A percentile compares a stretch with the other conserved stretches of the same genome.
Evolutionary conservation across 2,113 vertebrate genomes (phyloP).

Genomic region (Rhinoderma darwinii): DNA sequence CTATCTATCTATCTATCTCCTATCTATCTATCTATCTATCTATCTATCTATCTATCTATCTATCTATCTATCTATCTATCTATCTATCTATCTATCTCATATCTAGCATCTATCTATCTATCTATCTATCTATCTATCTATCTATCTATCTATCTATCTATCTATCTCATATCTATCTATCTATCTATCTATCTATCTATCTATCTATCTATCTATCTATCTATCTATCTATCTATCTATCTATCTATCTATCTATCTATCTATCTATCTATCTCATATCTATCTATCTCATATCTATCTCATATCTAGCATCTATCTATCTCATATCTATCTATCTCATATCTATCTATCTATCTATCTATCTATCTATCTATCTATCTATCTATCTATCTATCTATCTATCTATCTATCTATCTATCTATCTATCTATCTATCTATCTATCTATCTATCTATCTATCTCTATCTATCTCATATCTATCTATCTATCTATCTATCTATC

Average conservation of each 20-base stretch:
- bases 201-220: background rate
- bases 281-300: no score
- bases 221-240: background rate
- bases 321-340: constrained; percentile 18
- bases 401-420: background rate
- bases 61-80: no score
- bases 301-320: background rate
- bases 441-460: no score
- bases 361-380: constrained; percentile 9
- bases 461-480: no score
- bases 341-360: background rate
- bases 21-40: background rate
- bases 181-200: constrained; percentile 13
- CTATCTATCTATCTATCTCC: background rate
- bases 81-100: no score
- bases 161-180: background rate
- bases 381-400: background rate
- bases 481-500: background rate
- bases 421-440: no score
- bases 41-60: background rate
- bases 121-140: background rate
- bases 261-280: background rate
- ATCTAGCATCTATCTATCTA: background rate
- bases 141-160: no score
- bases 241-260: background rate